Percentiles rank a stretch among this genome's conserved stretches.
These are phyloP conservation scores for Drosophila infuscata DNA, from an alignment of 2,888 invertebrate species.

Conservation along the genomic window DNA sequence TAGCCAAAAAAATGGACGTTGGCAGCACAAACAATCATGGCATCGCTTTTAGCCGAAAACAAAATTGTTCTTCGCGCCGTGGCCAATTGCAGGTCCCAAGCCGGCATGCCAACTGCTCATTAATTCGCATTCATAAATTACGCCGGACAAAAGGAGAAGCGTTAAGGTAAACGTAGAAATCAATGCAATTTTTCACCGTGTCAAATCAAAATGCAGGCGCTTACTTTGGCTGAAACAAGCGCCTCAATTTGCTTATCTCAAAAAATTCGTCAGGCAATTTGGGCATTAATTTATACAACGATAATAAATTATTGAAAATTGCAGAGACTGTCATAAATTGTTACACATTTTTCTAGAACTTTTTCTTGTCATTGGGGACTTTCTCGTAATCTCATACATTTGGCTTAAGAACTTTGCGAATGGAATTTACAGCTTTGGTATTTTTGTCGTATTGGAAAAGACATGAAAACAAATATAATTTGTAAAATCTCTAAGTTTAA, in stretches of 20 bases:
- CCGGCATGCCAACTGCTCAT: constrained; percentile 76
- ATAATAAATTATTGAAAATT: constrained; percentile 46
- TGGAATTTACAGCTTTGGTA: not conserved
- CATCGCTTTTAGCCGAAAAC: constrained; percentile 70
- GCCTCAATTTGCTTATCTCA: constrained; percentile 14
- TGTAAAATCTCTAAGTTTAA: not conserved
- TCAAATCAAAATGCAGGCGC: constrained; percentile 5
- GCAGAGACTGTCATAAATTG: constrained; percentile 21
- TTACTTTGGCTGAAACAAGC: not conserved
- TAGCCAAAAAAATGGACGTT: constrained; percentile 71
- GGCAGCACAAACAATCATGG: constrained; percentile 17
- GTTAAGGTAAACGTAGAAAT: constrained; percentile 61
- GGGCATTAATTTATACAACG: constrained; percentile 50
- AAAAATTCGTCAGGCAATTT: constrained; percentile 50
- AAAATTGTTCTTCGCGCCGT: constrained; percentile 42
- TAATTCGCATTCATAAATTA: constrained; percentile 77
- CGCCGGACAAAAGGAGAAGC: constrained; percentile 38
- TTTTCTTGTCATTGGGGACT: constrained; percentile 13
- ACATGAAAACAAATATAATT: not conserved
- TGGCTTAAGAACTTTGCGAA: constrained; percentile 7
- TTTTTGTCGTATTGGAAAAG: not conserved
- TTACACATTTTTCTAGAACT: constrained; percentile 29
- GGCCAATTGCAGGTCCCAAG: constrained; percentile 19
- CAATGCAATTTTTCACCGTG: constrained; percentile 59
- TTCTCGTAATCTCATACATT: constrained; percentile 31